Percentiles rank a stretch among this genome's conserved stretches.
Conservation (phyloP, 2,888 invertebrate species). For the Amiota minor region DNA sequence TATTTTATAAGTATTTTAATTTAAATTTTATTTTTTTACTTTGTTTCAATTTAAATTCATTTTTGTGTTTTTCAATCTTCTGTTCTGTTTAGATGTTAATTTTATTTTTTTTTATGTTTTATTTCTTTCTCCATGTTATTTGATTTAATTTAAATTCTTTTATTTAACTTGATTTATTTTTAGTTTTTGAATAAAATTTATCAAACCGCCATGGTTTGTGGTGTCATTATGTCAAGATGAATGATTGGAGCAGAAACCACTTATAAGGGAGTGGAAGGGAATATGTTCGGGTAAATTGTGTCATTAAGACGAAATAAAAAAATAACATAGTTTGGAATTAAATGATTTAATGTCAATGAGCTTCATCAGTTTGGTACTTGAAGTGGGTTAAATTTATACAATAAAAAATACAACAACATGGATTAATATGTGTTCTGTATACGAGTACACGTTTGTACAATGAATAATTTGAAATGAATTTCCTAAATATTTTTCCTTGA, state of each 20-base stretch:
- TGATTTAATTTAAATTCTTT: neutral
- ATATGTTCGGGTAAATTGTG: no score
- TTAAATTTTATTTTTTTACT: no score
- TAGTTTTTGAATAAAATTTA: neutral
- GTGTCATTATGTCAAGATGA: conserved; percentile 21
- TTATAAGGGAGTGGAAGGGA: no score
- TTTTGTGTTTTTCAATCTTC: neutral
- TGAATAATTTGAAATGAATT: no score
- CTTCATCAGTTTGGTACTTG: neutral
- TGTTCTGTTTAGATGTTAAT: neutral
- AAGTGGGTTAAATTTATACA: neutral
- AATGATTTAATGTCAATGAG: neutral
- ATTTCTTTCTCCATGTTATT: neutral
- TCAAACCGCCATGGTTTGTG: conserved; percentile 16
- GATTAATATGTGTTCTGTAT: no score
- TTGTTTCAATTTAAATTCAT: no score
- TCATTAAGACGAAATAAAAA: no score
- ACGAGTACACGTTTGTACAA: no score
- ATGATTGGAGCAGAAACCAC: neutral
- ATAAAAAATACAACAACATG: no score
- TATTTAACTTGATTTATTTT: neutral
- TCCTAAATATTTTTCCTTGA: no score
- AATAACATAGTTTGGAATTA: no score
- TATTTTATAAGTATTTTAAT: no score
- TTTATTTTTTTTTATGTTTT: neutral